A percentile compares a stretch with the other conserved stretches of the same genome.
phyloP scores from a whole-genome alignment of 2,888 invertebrate species.

The Dryococelus australis region DNA sequence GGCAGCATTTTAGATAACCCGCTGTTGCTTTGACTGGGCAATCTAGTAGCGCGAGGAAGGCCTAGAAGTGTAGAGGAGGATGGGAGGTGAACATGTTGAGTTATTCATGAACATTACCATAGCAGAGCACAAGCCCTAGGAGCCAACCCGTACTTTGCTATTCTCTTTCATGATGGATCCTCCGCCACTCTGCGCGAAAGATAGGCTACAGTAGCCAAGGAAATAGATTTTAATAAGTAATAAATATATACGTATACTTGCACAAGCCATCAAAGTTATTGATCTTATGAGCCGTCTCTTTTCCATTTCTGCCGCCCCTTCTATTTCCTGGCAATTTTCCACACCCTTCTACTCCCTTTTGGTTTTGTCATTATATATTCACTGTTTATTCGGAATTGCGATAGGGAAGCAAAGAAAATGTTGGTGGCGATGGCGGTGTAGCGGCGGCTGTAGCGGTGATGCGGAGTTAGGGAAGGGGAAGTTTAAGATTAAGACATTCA shows the following conservation, averaged over 20 bases:
- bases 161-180: constrained; percentile 42
- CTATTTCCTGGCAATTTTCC: constrained; percentile 28
- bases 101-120: constrained; percentile 41
- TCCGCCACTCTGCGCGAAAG: constrained; percentile 29
- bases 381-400: constrained; percentile 40
- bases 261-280: constrained; percentile 42
- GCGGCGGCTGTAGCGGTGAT: neutral
- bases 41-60: constrained; percentile 12
- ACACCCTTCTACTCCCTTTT: constrained; percentile 13
- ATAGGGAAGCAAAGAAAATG: constrained; percentile 28
- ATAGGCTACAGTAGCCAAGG: constrained; percentile 30
- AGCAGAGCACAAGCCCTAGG: constrained; percentile 30
- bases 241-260: constrained; percentile 43
- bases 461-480: constrained; percentile 24
- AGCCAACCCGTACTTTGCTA: constrained; percentile 36
- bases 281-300: constrained; percentile 39
- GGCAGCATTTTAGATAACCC: constrained; percentile 10
- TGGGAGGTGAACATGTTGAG: constrained; percentile 24
- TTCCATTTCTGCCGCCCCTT: constrained; percentile 30
- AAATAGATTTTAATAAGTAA: constrained; percentile 44
- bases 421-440: neutral
- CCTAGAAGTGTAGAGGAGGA: constrained; percentile 12
- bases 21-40: constrained; percentile 24
- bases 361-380: constrained; percentile 39
- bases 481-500: constrained; percentile 40